These are phyloP conservation scores for Epizoanthus illoricatus DNA, from an alignment of 92 coral and sea anemone genomes.

Conservation along the genomic window DNA sequence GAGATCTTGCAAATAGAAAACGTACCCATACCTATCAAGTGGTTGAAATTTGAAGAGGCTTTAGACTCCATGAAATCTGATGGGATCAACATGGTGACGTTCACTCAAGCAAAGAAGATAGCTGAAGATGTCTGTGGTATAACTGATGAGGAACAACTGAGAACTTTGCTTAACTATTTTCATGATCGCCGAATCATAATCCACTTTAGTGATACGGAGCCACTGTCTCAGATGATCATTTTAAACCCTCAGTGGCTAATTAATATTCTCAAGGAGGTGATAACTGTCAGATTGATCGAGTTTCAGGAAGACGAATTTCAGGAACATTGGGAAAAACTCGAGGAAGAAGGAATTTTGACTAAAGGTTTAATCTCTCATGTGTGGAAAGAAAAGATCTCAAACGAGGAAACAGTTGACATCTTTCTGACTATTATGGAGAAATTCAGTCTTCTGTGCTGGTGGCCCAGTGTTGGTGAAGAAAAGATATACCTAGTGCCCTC, in stretches of 20 bases:
- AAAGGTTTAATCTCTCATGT: not conserved
- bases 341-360: not conserved
- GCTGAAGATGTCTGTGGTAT: not conserved
- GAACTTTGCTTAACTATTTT: too few relatives aligned
- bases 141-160: not conserved
- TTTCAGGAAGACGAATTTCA: too few relatives aligned
- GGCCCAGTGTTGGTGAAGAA: too few relatives aligned
- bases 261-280: not conserved
- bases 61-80: not conserved
- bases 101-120: too few relatives aligned
- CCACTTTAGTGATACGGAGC: not conserved
- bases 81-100: too few relatives aligned
- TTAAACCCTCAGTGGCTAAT: slow-evolving; percentile 4
- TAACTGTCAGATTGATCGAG: too few relatives aligned
- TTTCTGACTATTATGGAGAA: not conserved
- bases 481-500: not conserved
- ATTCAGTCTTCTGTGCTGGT: too few relatives aligned
- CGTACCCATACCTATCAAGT: not conserved
- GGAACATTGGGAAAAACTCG: not conserved
- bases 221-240: not conserved
- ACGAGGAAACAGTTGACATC: not conserved
- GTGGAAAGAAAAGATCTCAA: too few relatives aligned
- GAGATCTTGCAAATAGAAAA: slow-evolving; percentile 9
- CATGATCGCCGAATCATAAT: too few relatives aligned
- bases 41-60: not conserved